Base-by-base conservation (phyloP, 2,797 vertebrate species). In the Poliocrania exsul region DNA sequence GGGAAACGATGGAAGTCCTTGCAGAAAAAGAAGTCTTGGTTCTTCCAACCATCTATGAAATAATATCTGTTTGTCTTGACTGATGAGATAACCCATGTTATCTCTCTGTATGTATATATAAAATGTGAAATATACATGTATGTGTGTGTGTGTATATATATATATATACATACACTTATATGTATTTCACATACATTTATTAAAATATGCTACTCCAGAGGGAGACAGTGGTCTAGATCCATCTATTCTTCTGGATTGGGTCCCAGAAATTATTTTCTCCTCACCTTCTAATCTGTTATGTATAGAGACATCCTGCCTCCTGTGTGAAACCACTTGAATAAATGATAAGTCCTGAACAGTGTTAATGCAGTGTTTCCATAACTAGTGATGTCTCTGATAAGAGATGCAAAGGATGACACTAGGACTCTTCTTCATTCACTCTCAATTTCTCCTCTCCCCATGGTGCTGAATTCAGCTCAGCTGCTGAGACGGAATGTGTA, bases 151-250 rank as follows among this genome's bases (percentile, higher is more conserved):
- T 23, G 10, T 25, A 7, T 33, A 3, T 67, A 3, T 16, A 3
- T 19, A 11, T 44, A 14, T 3, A 51, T 0, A 50, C 2, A 49
- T 10, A 7, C 9, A 37, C 5, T 2, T 7, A 14, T n/a, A 19
- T 23, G 4, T 31, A 25, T 66, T 35, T 10, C 0, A 3, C 17
- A 69, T 12, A 17, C 6, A 28, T 56, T 2, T 51, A 50, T 82
- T 58, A 17, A 38, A 42, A 86, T 67, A 71, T 23, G 5, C 1
- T 18, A 9, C 65, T 86, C n/a, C 87, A 78, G 75, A 82, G 40
- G 57, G 37, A 71, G 19, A 26, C 26, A 82, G 60, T 49, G 33
- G 13, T 78, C 74, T 82, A 49, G 28, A 74, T 54, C 42, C 57
- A 85, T 37, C 17, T 73, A 2, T 77, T 73, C 23, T 83, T 78